phyloP scores from a whole-genome alignment of 2,888 invertebrate genomes.

The Microctonus brassicae region DNA sequence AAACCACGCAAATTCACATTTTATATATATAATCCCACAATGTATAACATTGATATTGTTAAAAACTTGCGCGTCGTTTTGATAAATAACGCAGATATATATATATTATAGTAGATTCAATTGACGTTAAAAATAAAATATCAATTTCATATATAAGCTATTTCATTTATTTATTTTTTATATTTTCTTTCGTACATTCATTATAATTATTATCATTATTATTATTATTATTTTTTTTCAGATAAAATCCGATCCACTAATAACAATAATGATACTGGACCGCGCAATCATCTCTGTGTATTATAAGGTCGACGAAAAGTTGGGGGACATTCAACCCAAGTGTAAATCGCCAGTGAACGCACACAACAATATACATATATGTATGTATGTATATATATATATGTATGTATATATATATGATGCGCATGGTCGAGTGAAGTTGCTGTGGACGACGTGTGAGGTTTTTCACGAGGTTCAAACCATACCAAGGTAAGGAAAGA shows the following conservation, averaged over 20 bases:
- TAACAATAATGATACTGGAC: background rate
- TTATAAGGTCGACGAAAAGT: background rate
- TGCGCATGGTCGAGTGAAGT: conserved; percentile 1
- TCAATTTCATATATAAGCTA: background rate
- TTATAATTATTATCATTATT: too few relatives aligned
- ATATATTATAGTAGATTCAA: too few relatives aligned
- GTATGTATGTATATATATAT: background rate
- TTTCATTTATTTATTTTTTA: too few relatives aligned
- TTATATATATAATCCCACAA: background rate
- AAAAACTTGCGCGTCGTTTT: background rate
- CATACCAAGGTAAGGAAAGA: background rate
- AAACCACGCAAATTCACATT: background rate
- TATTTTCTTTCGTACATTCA: too few relatives aligned
- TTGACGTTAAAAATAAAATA: background rate
- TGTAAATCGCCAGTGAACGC: conserved; percentile 2
- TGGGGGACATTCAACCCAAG: background rate
- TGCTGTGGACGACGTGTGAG: conserved; percentile 61
- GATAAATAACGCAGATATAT: background rate
- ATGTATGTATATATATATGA: background rate
- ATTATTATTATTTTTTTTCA: background rate
- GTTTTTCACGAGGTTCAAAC: conserved; percentile 57
- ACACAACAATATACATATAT: too few relatives aligned
- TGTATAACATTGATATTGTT: background rate
- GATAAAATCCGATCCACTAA: background rate
- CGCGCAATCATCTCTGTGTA: background rate